Conservation (phyloP, 2,888 invertebrate genomes). For the Resseliella maxima region DNA sequence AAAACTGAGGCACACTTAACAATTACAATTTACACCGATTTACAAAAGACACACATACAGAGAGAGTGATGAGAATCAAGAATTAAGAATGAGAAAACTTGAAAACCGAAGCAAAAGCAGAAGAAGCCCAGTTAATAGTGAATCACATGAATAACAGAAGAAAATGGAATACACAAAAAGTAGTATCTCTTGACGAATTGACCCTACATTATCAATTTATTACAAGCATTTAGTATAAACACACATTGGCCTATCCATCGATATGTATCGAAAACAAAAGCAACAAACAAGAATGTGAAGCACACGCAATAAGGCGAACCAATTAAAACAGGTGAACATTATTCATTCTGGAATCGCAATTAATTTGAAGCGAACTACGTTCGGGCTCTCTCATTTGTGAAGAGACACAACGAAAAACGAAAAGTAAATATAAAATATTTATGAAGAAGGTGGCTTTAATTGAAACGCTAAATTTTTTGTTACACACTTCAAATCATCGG, state of each 20-base stretch:
- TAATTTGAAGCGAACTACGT: not conserved
- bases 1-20: not conserved
- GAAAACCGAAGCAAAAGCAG: too few species aligned
- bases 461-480: slow-evolving; percentile 19
- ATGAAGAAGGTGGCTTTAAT: slow-evolving; percentile 28
- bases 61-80: too few species aligned
- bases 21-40: not conserved
- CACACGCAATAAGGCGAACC: not conserved
- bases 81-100: too few species aligned
- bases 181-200: slow-evolving; percentile 37
- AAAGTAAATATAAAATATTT: not conserved
- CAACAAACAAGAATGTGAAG: not conserved
- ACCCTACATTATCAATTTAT: slow-evolving; percentile 54
- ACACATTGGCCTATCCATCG: slow-evolving; percentile 1
- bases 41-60: too few species aligned
- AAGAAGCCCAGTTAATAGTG: too few species aligned
- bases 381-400: not conserved
- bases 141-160: too few species aligned
- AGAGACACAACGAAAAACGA: too few species aligned
- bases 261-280: not conserved
- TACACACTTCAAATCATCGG: not conserved
- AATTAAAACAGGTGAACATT: slow-evolving; percentile 55
- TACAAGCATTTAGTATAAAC: slow-evolving; percentile 52
- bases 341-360: slow-evolving; percentile 35
- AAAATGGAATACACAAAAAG: not conserved